Percentiles rank a stretch among this genome's conserved stretches.
These are phyloP conservation scores for Lineus longissimus DNA, from an alignment of 1,140 invertebrate genomes.

Conservation along the genomic window DNA sequence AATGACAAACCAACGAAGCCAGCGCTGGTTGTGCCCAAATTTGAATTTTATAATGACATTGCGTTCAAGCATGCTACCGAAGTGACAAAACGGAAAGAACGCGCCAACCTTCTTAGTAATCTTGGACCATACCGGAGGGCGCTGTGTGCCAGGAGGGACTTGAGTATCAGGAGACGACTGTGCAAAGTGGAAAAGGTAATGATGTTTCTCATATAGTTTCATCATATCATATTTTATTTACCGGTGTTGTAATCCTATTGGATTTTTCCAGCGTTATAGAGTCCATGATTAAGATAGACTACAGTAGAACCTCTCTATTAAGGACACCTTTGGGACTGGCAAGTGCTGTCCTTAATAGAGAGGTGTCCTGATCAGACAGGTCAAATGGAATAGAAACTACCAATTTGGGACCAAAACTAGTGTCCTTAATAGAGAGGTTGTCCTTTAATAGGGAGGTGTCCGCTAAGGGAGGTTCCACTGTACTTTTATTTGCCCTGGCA, in stretches of 20 bases:
- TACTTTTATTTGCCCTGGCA: too few relatives aligned
- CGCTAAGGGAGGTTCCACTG: too few relatives aligned
- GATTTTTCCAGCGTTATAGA: not conserved
- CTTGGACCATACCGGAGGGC: constrained; percentile 44
- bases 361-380: too few relatives aligned
- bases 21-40: constrained; percentile 12
- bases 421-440: too few relatives aligned
- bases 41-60: constrained; percentile 33
- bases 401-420: too few relatives aligned
- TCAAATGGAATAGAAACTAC: too few relatives aligned
- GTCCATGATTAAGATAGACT: not conserved
- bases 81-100: constrained; percentile 28
- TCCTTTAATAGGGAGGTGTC: too few relatives aligned
- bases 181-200: constrained; percentile 47
- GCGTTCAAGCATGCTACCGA: constrained; percentile 31
- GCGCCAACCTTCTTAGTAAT: constrained; percentile 32
- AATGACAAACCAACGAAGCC: too few relatives aligned
- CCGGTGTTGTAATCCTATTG: too few relatives aligned
- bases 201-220: not conserved
- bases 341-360: too few relatives aligned
- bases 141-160: constrained; percentile 47
- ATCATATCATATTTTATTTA: not conserved
- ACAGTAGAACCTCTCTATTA: too few relatives aligned
- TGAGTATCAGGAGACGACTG: constrained; percentile 46
- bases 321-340: too few relatives aligned